These are phyloP conservation scores for Paraescarpia echinospica DNA, from an alignment of 1,140 invertebrate species.

Conservation along the genomic window DNA sequence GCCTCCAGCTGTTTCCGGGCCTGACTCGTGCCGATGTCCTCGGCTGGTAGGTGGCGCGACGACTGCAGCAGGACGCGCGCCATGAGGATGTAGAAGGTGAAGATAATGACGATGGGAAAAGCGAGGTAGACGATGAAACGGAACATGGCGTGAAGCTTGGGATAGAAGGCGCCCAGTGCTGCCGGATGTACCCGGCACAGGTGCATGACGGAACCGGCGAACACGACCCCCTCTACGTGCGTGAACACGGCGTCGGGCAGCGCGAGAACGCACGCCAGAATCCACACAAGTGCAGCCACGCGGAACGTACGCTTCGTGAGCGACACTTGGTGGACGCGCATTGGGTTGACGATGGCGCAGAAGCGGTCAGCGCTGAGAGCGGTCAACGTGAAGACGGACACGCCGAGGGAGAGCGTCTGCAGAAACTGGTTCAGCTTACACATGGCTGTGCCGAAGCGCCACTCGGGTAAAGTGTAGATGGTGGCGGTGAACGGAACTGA, in stretches of 20 bases:
- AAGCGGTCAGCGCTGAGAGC: conserved; percentile 86
- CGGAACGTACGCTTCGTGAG: conserved; percentile 44
- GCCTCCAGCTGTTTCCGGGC: conserved; percentile 68
- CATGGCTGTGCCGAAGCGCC: conserved; percentile 76
- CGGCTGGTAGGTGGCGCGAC: conserved; percentile 6
- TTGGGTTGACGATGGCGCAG: conserved; percentile 81
- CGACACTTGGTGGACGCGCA: conserved; percentile 69
- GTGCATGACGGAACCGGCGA: conserved; percentile 64
- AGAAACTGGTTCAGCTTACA: conserved; percentile 82
- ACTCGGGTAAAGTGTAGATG: conserved; percentile 81
- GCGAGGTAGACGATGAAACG: conserved; percentile 21
- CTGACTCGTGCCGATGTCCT: conserved; percentile 53
- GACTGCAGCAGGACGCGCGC: conserved; percentile 11
- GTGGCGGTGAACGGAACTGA: conserved; percentile 79
- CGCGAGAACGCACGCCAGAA: conserved; percentile 75
- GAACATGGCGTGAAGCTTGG: conserved; percentile 9
- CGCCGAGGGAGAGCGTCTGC: conserved; percentile 87
- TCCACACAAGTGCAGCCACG: conserved; percentile 75
- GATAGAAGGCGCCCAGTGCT: neutral
- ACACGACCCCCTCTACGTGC: conserved; percentile 20
- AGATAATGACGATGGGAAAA: conserved; percentile 9
- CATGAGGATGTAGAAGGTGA: conserved; percentile 21
- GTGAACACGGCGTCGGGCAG: conserved; percentile 69
- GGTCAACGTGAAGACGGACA: conserved; percentile 90
- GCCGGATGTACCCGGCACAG: conserved; percentile 45